phyloP scores from a whole-genome alignment of 2,113 vertebrate species.

The Ranitomeya imitator region DNA sequence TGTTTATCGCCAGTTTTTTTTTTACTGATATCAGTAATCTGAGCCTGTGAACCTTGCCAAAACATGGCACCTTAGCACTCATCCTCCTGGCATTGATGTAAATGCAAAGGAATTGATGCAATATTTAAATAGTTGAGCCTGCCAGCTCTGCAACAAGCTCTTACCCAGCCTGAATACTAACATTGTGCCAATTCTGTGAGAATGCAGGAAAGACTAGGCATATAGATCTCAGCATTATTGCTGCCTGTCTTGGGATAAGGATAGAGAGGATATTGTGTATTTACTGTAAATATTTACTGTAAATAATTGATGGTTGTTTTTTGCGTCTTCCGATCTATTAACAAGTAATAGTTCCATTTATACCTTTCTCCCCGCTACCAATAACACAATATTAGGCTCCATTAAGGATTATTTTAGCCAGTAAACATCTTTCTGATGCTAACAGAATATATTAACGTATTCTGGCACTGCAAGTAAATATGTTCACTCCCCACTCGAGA shows the following conservation, averaged over 20 bases:
- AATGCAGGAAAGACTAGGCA: neutral
- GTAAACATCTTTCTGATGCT: neutral
- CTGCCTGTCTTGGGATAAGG: neutral
- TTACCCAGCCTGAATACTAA: slow-evolving; percentile 25
- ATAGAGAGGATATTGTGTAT: neutral
- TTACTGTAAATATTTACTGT: too few species aligned
- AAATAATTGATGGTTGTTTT: neutral
- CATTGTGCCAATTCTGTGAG: slow-evolving; percentile 7
- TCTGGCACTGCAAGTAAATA: neutral
- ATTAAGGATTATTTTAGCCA: neutral
- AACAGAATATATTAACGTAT: neutral
- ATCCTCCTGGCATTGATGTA: slow-evolving; percentile 12
- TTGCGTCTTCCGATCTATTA: neutral
- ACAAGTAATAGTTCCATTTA: neutral
- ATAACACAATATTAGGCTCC: neutral
- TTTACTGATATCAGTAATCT: neutral
- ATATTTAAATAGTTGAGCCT: slow-evolving; percentile 37
- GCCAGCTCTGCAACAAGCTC: slow-evolving; percentile 46
- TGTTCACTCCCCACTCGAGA: neutral
- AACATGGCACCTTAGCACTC: slow-evolving; percentile 37
- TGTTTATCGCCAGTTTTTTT: neutral
- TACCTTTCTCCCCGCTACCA: neutral
- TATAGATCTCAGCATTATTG: neutral
- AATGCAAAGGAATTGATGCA: slow-evolving; percentile 53
- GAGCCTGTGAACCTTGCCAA: slow-evolving; percentile 5